phyloP scores from a whole-genome alignment of 1,140 invertebrate genomes.

The Augochlora pura region DNA sequence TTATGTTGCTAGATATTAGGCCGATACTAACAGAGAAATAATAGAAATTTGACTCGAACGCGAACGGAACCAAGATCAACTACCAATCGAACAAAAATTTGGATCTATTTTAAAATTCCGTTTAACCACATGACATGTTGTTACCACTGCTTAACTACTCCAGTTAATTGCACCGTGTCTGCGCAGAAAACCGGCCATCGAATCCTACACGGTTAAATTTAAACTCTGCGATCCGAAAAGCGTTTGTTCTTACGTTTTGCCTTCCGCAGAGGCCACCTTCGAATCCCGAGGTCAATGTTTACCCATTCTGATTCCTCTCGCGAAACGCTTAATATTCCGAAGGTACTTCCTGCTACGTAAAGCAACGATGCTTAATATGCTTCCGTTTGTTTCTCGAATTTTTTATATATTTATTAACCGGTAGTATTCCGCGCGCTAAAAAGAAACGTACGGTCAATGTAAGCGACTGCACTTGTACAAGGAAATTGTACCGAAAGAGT shows the following conservation, averaged over 20 bases:
- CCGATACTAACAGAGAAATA: no score
- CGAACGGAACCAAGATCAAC: no score
- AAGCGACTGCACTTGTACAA: no score
- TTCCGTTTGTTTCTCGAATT: not conserved
- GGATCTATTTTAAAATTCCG: no score
- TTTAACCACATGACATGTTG: not conserved
- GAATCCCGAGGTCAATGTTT: slow-evolving; percentile 31
- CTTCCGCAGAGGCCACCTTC: slow-evolving; percentile 4
- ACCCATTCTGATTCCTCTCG: not conserved
- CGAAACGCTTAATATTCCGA: not conserved
- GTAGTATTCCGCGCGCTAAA: no score
- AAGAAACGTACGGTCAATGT: no score
- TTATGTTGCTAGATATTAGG: no score
- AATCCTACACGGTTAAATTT: slow-evolving; percentile 17
- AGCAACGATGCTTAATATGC: not conserved
- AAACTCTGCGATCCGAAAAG: slow-evolving; percentile 7
- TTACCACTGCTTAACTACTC: not conserved
- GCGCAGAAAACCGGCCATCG: not conserved
- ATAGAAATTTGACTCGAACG: no score
- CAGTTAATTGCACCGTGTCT: not conserved
- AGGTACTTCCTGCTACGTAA: not conserved
- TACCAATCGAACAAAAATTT: no score
- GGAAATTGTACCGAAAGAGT: no score
- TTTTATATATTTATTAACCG: no score
- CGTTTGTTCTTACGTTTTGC: not conserved